These are phyloP conservation scores for Pogonophryne albipinna DNA, from an alignment of 2,797 vertebrate genomes.

Conservation along the genomic window DNA sequence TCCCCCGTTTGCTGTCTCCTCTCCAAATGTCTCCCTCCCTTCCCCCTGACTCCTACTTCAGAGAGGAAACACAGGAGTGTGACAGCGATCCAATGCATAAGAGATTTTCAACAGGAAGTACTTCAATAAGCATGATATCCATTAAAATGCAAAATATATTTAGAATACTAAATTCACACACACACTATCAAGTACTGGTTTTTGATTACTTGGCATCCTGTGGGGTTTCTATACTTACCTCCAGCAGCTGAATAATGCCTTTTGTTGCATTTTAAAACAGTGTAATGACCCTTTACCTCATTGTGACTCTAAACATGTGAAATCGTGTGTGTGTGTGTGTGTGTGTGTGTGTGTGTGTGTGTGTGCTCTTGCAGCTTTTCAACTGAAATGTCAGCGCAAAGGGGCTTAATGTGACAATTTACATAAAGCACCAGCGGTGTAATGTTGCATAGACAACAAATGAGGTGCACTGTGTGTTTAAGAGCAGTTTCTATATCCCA, in stretches of 20 bases:
- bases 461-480: conserved; percentile 38
- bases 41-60: background rate
- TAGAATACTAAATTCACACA: background rate
- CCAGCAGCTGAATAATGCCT: conserved; percentile 6
- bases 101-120: conserved; percentile 6
- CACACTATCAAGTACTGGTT: background rate
- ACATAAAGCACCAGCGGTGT: conserved; percentile 30
- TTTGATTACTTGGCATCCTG: conserved; percentile 23
- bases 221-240: conserved; percentile 3
- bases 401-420: conserved; percentile 47
- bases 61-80: conserved; percentile 4
- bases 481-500: conserved; percentile 17
- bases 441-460: conserved; percentile 55
- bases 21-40: background rate
- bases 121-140: background rate
- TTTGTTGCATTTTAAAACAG: conserved; percentile 39
- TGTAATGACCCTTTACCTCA: conserved; percentile 55
- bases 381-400: conserved; percentile 37
- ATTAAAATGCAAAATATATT: conserved; percentile 30
- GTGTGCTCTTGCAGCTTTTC: background rate
- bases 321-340: background rate
- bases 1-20: background rate
- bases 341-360: conserved; percentile 5
- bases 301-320: conserved; percentile 10
- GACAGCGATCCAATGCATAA: background rate